phyloP scores from a whole-genome alignment of 2,113 vertebrate species.

The Semnornis frantzii region DNA sequence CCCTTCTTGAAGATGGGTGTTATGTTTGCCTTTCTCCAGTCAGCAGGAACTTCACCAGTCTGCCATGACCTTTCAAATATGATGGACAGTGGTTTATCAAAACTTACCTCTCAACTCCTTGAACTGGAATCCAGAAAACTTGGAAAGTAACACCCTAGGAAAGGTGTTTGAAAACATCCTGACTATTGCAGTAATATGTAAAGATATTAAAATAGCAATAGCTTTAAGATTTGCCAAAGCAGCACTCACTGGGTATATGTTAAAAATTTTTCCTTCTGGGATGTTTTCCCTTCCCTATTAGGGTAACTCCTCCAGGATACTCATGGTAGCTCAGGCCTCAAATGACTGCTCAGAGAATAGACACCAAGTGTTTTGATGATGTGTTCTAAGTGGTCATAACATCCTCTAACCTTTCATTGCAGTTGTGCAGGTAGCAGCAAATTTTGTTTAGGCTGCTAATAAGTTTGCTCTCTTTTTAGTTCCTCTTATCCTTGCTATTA shows the following conservation, averaged over 20 bases:
- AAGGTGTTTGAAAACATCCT: neutral
- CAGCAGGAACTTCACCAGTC: too few species aligned
- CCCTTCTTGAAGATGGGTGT: too few species aligned
- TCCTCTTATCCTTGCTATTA: conserved; percentile 92
- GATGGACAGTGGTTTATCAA: too few species aligned
- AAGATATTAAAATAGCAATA: neutral
- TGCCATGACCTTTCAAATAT: too few species aligned
- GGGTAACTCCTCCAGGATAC: neutral
- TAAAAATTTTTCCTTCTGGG: rapidly evolving
- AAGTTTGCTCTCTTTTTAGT: conserved; percentile 71
- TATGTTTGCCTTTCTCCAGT: too few species aligned
- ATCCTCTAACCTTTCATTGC: neutral
- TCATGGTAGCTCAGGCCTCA: neutral
- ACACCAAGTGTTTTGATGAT: neutral
- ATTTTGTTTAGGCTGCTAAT: neutral
- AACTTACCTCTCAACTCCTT: neutral
- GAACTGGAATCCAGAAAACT: neutral
- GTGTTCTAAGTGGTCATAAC: neutral
- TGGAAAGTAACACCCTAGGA: neutral
- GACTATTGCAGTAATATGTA: neutral
- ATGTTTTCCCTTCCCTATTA: neutral
- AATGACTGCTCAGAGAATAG: neutral
- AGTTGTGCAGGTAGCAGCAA: neutral
- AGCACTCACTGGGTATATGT: rapidly evolving
- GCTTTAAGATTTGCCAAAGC: neutral